phyloP scores from a whole-genome alignment of 2,888 invertebrate species.

The Calliphora vomitoria region DNA sequence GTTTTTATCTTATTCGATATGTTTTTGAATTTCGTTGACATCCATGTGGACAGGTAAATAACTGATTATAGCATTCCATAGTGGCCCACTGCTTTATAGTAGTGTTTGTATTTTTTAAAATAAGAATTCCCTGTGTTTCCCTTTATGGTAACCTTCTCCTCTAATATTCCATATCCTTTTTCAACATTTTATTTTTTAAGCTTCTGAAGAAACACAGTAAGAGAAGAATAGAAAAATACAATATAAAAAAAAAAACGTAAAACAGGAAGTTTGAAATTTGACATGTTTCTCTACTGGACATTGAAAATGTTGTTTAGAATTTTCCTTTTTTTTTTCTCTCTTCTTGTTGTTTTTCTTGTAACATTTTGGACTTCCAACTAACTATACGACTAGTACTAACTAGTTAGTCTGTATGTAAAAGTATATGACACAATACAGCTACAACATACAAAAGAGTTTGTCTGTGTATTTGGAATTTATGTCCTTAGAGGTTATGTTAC shows the following conservation, averaged over 20 bases:
- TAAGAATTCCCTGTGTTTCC: no score
- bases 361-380: slow-evolving; percentile 47
- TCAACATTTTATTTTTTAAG: background rate
- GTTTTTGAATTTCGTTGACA: no score
- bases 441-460: slow-evolving; percentile 5
- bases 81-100: no score
- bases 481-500: slow-evolving; percentile 73
- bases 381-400: slow-evolving; percentile 2
- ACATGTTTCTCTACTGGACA: slow-evolving; percentile 75
- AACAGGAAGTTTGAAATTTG: slow-evolving; percentile 77
- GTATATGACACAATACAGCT: slow-evolving; percentile 6
- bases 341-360: background rate
- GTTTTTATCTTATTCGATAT: no score
- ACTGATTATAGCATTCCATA: no score
- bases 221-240: slow-evolving; percentile 57
- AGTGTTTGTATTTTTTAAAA: no score
- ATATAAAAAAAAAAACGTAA: slow-evolving; percentile 62
- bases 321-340: slow-evolving; percentile 14
- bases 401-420: slow-evolving; percentile 2
- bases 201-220: slow-evolving; percentile 54
- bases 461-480: slow-evolving; percentile 69
- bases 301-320: slow-evolving; percentile 70
- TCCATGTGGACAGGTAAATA: no score
- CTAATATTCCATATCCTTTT: background rate
- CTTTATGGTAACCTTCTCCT: slow-evolving; percentile 6